These are phyloP conservation scores for Leistus spinibarbis DNA, from an alignment of 2,888 invertebrate genomes.

Conservation along the genomic window DNA sequence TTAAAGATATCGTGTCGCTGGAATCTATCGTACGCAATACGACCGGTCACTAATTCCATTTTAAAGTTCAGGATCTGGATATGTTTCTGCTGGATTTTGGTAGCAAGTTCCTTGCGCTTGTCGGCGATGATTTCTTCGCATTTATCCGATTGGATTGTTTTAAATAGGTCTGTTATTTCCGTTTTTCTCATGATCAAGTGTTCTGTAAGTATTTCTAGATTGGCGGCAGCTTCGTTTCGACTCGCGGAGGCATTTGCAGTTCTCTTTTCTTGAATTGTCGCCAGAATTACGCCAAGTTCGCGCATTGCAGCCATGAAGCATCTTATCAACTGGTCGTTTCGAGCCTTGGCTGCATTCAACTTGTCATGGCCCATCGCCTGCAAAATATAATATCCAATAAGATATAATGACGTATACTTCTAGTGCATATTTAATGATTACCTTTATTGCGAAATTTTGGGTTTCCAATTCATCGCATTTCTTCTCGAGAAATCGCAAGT, in stretches of 20 bases:
- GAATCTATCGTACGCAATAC: not conserved
- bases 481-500: not conserved
- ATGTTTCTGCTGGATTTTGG: not conserved
- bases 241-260: not conserved
- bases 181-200: not conserved
- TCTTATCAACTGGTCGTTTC: not conserved
- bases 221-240: not conserved
- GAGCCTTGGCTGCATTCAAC: not conserved
- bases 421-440: not conserved
- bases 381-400: not conserved
- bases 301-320: not conserved
- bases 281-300: not conserved
- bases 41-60: not conserved
- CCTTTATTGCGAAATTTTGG: not conserved
- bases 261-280: not conserved
- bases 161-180: not conserved
- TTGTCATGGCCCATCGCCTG: not conserved
- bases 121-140: not conserved
- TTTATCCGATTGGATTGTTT: not conserved
- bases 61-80: not conserved
- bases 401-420: not conserved
- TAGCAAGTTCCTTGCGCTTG: not conserved
- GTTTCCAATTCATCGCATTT: not conserved
- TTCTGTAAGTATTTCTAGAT: not conserved
- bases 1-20: not conserved